phyloP scores from a whole-genome alignment of 2,888 invertebrate species.

The Scaptodrosophila latifasciaeformis region DNA sequence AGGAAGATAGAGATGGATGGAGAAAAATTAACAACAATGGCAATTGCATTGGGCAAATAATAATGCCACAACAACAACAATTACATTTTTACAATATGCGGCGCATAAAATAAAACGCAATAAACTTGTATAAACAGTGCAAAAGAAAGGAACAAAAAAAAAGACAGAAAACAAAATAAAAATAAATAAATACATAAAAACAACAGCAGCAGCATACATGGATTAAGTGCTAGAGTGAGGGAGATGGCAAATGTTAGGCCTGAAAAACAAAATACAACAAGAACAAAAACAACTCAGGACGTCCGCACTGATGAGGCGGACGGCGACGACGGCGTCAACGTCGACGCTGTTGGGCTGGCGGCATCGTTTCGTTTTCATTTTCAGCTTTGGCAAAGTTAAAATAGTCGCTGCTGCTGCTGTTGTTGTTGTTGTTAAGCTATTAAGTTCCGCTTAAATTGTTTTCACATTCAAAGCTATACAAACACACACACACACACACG shows the following conservation, averaged over 20 bases:
- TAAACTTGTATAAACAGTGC: constrained; percentile 49
- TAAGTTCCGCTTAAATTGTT: constrained; percentile 65
- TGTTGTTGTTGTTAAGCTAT: constrained; percentile 51
- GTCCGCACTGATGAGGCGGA: neutral
- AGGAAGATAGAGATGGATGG: constrained; percentile 1
- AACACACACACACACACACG: no score
- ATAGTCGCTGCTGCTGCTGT: constrained; percentile 12
- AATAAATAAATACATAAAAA: constrained; percentile 8
- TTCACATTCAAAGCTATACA: constrained; percentile 48
- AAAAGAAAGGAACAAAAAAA: no score
- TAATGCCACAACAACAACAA: constrained; percentile 11
- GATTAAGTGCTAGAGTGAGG: no score
- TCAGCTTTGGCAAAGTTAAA: constrained; percentile 42
- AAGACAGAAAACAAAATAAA: constrained; percentile 23
- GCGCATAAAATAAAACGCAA: constrained; percentile 55
- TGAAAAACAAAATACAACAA: neutral
- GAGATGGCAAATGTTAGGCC: no score
- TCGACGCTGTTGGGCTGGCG: no score
- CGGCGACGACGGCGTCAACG: neutral
- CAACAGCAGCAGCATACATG: no score
- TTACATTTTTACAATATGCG: constrained; percentile 3
- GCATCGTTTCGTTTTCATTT: neutral
- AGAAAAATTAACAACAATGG: constrained; percentile 17
- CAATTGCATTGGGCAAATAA: neutral
- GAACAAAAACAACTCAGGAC: constrained; percentile 23